Conservation (phyloP, 23 tunicate genomes). For the Styela plicata region DNA sequence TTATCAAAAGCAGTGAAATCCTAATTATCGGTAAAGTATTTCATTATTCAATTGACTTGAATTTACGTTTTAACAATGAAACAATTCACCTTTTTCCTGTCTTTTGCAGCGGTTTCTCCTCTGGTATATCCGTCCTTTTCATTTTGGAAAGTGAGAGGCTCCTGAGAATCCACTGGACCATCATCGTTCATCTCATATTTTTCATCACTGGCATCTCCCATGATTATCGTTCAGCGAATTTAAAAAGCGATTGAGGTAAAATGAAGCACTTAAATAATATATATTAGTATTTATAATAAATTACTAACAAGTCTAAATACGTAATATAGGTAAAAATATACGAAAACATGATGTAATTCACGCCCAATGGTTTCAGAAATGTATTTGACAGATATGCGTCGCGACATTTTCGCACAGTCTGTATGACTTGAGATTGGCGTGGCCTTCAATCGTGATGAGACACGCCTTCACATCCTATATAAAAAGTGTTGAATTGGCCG, state of each 20-base stretch:
- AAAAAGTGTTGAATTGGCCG: too few species aligned
- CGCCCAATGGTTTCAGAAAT: neutral
- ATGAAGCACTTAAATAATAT: neutral
- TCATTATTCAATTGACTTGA: too few species aligned
- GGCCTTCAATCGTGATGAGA: too few species aligned
- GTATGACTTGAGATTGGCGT: too few species aligned
- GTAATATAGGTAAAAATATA: neutral
- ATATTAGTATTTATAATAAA: too few species aligned
- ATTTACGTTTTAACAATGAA: too few species aligned
- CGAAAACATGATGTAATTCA: neutral
- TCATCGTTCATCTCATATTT: neutral
- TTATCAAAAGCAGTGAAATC: too few species aligned
- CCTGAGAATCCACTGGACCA: constrained; percentile 33
- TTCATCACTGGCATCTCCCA: constrained; percentile 36
- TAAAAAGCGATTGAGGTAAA: neutral
- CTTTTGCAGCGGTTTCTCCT: constrained; percentile 9
- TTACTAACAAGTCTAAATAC: neutral
- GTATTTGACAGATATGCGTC: neutral
- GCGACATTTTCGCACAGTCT: neutral
- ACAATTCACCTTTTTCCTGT: constrained; percentile 27
- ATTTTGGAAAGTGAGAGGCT: constrained; percentile 14
- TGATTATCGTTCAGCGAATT: neutral
- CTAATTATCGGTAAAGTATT: too few species aligned
- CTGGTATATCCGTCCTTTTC: neutral
- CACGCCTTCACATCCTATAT: too few species aligned